Base-by-base conservation (phyloP, 2,888 invertebrate species). In the Leptopilina syphax region DNA sequence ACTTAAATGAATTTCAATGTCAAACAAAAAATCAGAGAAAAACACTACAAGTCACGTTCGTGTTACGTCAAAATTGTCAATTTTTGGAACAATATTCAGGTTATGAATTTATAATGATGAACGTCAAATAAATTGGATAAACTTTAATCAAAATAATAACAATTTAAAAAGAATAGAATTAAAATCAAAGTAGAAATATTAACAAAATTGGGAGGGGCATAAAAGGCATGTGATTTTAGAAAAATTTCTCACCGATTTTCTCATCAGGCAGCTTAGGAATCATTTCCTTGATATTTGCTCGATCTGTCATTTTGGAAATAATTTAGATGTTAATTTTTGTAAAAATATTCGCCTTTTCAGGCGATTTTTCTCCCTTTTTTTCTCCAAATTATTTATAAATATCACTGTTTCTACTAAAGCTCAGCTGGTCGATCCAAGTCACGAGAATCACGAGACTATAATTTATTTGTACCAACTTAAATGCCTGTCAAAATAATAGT, bases 191-290 rank as follows among this genome's bases (percentile, higher is more conserved):
- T 84, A 91, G 82, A 79, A 83, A 12, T 70, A 54, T 12, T 24
- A 4, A 78, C 7, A 77, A 77, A 12, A 63, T 80, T 87, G 90
- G 90, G 91, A 91, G 90, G 88, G 91, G 90, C 90, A 82, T 84
- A 77, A 57, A 66, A 76, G 66, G 81, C 80, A 77, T 78, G 63
- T 54, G 78, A 79, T 54, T 78, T 66, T 78, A 65, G 60, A 73
- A 57, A 44, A 34, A 77, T 81, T 81, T 93, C 93, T 94, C 94
- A 97, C 97, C 97, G 91, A 96, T 96, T 94, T 96, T 97, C 89
- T 97, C 97, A 89, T 97, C 97, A 87, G 96, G 96, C 90, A 97
- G 92, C 86, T 95, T 93, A 79, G 95, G 95, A 85, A 96, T 95
- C 82, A 96, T 95, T 88, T 95, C 95, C 89, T 95, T 95, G 85